These are phyloP conservation scores for Sus scrofa DNA, from an alignment of 2,113 vertebrate genomes.

Conservation along the genomic window T2T-Sscrofa CM000818.6:127901001-127901500, in stretches of 20 bases:
- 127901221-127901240: neutral
- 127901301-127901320: rapidly evolving
- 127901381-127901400: rapidly evolving
- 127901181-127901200: rapidly evolving
- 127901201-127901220: rapidly evolving
- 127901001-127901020: rapidly evolving
- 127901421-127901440: rapidly evolving
- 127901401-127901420: neutral
- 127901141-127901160: rapidly evolving
- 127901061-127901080: rapidly evolving
- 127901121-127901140: rapidly evolving
- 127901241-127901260: neutral
- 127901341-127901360: neutral
- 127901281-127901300: neutral
- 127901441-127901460: neutral
- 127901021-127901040: rapidly evolving
- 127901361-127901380: rapidly evolving
- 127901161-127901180: rapidly evolving
- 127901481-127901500: neutral
- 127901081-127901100: rapidly evolving
- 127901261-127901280: neutral
- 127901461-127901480: neutral
- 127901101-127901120: rapidly evolving
- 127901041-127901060: rapidly evolving
- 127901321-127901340: neutral